Evolutionary conservation across 2,113 vertebrate genomes (phyloP), one percentile per base, ranked within the genome.

Genomic region (Megaceryle torquata): DNA sequence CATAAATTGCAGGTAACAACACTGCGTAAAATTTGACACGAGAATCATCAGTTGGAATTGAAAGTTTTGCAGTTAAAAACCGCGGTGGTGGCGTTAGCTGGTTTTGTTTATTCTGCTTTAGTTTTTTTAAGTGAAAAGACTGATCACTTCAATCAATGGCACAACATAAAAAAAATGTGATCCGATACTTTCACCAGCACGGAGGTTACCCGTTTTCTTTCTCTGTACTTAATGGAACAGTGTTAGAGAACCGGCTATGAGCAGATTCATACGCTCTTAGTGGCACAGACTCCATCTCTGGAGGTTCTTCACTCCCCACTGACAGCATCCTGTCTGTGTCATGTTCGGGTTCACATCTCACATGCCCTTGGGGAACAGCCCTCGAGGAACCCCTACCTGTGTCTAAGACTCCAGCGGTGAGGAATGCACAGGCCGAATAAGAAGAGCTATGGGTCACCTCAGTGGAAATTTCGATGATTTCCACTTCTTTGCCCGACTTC

Each of bases 121-220:
- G 5, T 3, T 69, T 68, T 57, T 33, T 67, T 4, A 33, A 61
- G 29, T 3, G 1, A 41, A 37, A 75, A 60, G 24, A 37, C 28
- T 2, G 4, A n/a, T 7, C 9, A 9, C 4, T 0, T 26, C 8
- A 24, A 46, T 56, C 24, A 41, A 56, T 9, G 13, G 24, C 19
- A 46, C 4, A 7, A 33, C 9, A 11, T 9, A 39, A 46, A 71
- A 59, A 59, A 63, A 19, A 11, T 1, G 2, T 7, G 10, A 39
- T 22, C 33, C 54, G n/a, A 15, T 39, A 33, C 28, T 75, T 51
- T 54, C 46, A 37, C 22, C 24, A 16, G 13, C 4, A 33, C 10
- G 21, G 39, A 43, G 21, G 24, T 22, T 22, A 74, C 5, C 28
- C 15, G 11, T 1, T 22, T 33, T 46, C 33, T n/a, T 25, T 39